phyloP scores from a whole-genome alignment of 2,797 vertebrate species.

The Leptodactylus fallax region DNA sequence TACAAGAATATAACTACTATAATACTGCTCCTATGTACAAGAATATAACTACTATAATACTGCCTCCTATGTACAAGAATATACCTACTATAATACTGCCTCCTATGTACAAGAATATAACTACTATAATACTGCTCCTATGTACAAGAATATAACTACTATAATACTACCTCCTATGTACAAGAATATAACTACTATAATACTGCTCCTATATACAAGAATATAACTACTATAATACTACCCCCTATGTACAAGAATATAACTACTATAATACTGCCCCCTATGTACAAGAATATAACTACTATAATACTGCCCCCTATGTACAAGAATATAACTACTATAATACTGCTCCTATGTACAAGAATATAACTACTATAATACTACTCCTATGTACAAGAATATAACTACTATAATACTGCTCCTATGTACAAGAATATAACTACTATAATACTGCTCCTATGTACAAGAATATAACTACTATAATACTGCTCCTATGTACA shows the following conservation, averaged over 20 bases:
- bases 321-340: slow-evolving; percentile 17
- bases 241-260: slow-evolving; percentile 1
- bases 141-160: slow-evolving; percentile 2
- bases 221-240: neutral
- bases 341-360: slow-evolving; percentile 14
- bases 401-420: slow-evolving; percentile 13
- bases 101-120: slow-evolving; percentile 4
- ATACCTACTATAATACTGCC: slow-evolving; percentile 6
- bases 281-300: slow-evolving; percentile 10
- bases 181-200: slow-evolving; percentile 1
- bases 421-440: slow-evolving; percentile 9
- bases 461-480: slow-evolving; percentile 6
- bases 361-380: slow-evolving; percentile 18
- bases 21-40: slow-evolving; percentile 1
- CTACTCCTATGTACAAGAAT: neutral
- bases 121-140: neutral
- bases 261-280: neutral
- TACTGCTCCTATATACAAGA: neutral
- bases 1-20: slow-evolving; percentile 9
- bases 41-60: slow-evolving; percentile 12
- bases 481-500: neutral
- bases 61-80: neutral
- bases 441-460: slow-evolving; percentile 5
- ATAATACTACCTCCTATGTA: neutral
- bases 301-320: slow-evolving; percentile 1